Evolutionary conservation across 2,888 invertebrate species (phyloP).

Genomic region (Drosophila nr. perissopoda): DNA sequence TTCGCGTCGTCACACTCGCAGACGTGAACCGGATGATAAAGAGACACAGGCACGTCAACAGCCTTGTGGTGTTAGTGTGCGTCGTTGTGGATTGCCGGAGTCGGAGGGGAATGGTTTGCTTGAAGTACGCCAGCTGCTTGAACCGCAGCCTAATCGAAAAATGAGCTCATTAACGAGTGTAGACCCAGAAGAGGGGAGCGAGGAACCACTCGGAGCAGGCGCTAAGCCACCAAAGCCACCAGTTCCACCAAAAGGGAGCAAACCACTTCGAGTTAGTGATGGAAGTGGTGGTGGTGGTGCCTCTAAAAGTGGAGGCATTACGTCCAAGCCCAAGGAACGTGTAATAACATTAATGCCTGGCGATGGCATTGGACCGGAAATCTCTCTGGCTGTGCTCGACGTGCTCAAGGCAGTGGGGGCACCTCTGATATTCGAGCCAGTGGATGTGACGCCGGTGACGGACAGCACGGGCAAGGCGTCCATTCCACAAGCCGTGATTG

Average conservation of each 20-base stretch:
- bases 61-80: not conserved
- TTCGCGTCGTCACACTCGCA: not conserved
- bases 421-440: constrained; percentile 98
- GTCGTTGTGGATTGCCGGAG: not conserved
- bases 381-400: constrained; percentile 97
- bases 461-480: constrained; percentile 94
- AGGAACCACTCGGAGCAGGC: too few relatives aligned
- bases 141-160: not conserved
- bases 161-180: not conserved
- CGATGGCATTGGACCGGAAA: constrained; percentile 99
- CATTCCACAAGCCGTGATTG: constrained; percentile 97
- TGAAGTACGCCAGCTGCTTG: not conserved
- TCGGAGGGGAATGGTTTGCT: not conserved
- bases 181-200: not conserved
- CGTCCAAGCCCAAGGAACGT: not conserved
- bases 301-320: not conserved
- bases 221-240: not conserved
- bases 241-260: not conserved
- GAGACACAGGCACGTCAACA: constrained; percentile 12
- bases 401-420: constrained; percentile 96
- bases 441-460: constrained; percentile 97
- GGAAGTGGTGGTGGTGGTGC: constrained; percentile 1
- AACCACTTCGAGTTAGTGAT: not conserved
- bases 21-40: constrained; percentile 1
- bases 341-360: constrained; percentile 96